Percentiles rank a stretch among this genome's conserved stretches.
Conservation (phyloP, 64 coral and sea anemone species). For the Pocillopora damicornis region DNA sequence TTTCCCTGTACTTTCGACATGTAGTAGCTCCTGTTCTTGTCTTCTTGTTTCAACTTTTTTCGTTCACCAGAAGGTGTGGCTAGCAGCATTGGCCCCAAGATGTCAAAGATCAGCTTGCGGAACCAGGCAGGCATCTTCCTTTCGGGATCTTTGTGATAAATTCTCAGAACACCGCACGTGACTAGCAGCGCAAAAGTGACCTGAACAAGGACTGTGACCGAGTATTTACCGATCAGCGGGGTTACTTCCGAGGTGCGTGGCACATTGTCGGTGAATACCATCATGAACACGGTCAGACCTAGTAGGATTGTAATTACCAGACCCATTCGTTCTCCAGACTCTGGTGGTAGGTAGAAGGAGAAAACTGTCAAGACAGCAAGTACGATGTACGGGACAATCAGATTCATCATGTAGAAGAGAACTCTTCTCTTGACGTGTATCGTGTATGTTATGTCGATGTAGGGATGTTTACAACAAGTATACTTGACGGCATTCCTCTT, state of each 20-base stretch:
- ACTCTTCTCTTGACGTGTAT: constrained; percentile 77
- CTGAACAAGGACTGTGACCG: constrained; percentile 75
- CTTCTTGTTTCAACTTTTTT: neutral
- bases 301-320: constrained; percentile 84
- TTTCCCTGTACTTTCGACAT: constrained; percentile 34
- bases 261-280: constrained; percentile 81
- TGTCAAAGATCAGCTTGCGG: constrained; percentile 56
- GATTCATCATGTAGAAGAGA: constrained; percentile 89
- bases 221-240: constrained; percentile 84
- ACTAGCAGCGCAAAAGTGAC: constrained; percentile 61
- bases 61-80: constrained; percentile 48
- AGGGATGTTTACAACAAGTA: constrained; percentile 79
- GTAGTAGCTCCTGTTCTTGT: constrained; percentile 7
- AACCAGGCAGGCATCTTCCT: constrained; percentile 59
- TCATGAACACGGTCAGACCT: constrained; percentile 86
- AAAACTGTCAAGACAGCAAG: constrained; percentile 74
- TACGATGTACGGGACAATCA: constrained; percentile 77
- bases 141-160: constrained; percentile 67
- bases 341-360: constrained; percentile 77
- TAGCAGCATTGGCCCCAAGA: constrained; percentile 63
- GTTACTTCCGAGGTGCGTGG: constrained; percentile 85
- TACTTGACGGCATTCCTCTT: constrained; percentile 48
- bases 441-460: constrained; percentile 75
- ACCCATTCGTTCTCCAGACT: constrained; percentile 89
- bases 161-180: constrained; percentile 66